Evolutionary conservation across 2,888 invertebrate genomes (phyloP).

Genomic region (Drosophila villosipedis): DNA sequence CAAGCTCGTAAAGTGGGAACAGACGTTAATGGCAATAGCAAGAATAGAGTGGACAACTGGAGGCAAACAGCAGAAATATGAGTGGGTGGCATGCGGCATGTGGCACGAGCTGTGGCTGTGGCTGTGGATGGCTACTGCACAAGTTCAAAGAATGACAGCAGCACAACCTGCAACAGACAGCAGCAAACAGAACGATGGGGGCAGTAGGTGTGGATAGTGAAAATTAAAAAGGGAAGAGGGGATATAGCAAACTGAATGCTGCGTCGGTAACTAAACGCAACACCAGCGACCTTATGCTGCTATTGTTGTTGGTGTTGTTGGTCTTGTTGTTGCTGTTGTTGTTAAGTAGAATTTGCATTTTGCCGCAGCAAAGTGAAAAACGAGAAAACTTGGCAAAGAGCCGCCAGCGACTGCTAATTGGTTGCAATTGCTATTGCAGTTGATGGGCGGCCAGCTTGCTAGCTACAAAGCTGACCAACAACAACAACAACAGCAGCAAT

Average conservation of each 20-base stretch:
- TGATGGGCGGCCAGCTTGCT: conserved; percentile 8
- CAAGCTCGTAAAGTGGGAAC: conserved; percentile 50
- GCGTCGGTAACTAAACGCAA: conserved; percentile 38
- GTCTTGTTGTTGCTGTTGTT: conserved; percentile 32
- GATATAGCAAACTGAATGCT: conserved; percentile 29
- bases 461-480: conserved; percentile 24
- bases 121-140: conserved; percentile 29
- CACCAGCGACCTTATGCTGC: conserved; percentile 25
- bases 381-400: conserved; percentile 52
- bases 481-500: conserved; percentile 34
- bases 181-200: neutral
- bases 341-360: conserved; percentile 56
- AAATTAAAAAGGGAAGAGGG: neutral
- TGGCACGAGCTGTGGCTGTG: neutral
- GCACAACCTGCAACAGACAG: conserved; percentile 49
- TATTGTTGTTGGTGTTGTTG: conserved; percentile 16
- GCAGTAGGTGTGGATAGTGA: neutral
- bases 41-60: neutral
- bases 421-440: conserved; percentile 44
- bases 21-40: conserved; percentile 42
- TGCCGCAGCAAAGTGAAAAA: conserved; percentile 54
- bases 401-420: conserved; percentile 54
- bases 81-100: conserved; percentile 8
- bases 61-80: conserved; percentile 11
- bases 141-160: conserved; percentile 57